These are phyloP conservation scores for Pangasius macronema DNA, from an alignment of 2,797 vertebrate genomes.

Conservation along the genomic window DNA sequence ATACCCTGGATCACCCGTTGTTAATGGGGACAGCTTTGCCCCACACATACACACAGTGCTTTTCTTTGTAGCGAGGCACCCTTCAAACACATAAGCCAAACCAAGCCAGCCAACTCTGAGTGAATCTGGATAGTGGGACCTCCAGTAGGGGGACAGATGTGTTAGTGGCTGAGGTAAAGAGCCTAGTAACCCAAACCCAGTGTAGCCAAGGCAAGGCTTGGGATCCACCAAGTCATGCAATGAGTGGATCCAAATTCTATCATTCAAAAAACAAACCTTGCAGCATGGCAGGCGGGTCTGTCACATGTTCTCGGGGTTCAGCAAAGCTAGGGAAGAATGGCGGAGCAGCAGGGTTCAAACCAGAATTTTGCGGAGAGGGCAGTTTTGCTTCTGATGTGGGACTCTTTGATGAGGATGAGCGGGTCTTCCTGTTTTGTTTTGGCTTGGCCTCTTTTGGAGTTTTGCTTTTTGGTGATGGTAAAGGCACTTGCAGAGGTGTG, in stretches of 20 bases:
- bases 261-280: constrained; percentile 78
- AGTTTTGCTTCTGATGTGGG: constrained; percentile 64
- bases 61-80: constrained; percentile 51
- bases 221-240: constrained; percentile 67
- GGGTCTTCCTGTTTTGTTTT: constrained; percentile 65
- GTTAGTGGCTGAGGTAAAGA: constrained; percentile 67
- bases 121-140: constrained; percentile 43
- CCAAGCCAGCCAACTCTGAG: constrained; percentile 52
- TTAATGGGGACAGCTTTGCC: constrained; percentile 62
- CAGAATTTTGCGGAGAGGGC: constrained; percentile 63
- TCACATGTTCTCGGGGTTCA: constrained; percentile 66
- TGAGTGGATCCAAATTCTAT: constrained; percentile 57
- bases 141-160: constrained; percentile 48
- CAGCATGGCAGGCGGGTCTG: constrained; percentile 53
- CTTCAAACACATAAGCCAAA: constrained; percentile 60
- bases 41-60: constrained; percentile 40
- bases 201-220: constrained; percentile 53
- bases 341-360: constrained; percentile 77
- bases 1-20: constrained; percentile 57
- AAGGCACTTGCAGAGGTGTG: constrained; percentile 63
- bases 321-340: constrained; percentile 79
- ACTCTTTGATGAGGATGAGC: constrained; percentile 66
- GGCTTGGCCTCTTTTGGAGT: constrained; percentile 64
- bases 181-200: constrained; percentile 52
- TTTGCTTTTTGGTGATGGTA: constrained; percentile 72